These are phyloP conservation scores for Meda fulgida DNA, from an alignment of 2,797 vertebrate species.

Conservation along the genomic window DNA sequence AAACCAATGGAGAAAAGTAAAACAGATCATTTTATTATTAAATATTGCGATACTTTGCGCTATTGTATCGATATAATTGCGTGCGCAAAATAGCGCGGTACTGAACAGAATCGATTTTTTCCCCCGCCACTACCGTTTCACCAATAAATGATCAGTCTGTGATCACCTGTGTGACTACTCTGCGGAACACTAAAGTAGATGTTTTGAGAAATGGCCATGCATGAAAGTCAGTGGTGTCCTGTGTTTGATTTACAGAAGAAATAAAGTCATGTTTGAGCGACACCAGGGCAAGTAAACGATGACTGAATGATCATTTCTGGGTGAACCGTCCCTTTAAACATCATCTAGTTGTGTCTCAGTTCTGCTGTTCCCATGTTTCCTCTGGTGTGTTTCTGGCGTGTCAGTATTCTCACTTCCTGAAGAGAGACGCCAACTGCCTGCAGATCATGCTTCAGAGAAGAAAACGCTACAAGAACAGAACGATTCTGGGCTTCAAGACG, in stretches of 20 bases:
- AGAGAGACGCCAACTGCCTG: slow-evolving; percentile 90
- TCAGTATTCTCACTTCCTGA: slow-evolving; percentile 92
- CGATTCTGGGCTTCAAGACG: slow-evolving; percentile 93
- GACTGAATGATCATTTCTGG: too few species aligned
- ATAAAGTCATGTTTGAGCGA: background rate
- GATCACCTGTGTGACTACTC: background rate
- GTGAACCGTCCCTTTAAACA: background rate
- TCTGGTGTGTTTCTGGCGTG: slow-evolving; percentile 20
- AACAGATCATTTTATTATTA: too few species aligned
- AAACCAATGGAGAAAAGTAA: too few species aligned
- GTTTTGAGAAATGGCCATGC: background rate
- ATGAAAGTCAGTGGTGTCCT: background rate
- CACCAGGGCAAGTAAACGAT: background rate
- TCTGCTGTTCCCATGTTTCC: too few species aligned
- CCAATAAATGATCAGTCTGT: background rate
- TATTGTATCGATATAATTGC: too few species aligned
- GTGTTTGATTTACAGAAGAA: background rate
- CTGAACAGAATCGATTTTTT: too few species aligned
- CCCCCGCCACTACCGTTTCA: background rate
- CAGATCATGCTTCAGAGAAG: slow-evolving; percentile 92
- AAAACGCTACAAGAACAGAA: slow-evolving; percentile 94
- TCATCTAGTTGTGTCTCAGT: background rate
- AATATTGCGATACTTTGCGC: too few species aligned
- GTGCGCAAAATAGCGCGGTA: too few species aligned
- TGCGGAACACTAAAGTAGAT: too few species aligned